A percentile compares a stretch with the other conserved stretches of the same genome.
Conservation (phyloP, 2,888 invertebrate species). For the Drosophila nr. perissopoda region DNA sequence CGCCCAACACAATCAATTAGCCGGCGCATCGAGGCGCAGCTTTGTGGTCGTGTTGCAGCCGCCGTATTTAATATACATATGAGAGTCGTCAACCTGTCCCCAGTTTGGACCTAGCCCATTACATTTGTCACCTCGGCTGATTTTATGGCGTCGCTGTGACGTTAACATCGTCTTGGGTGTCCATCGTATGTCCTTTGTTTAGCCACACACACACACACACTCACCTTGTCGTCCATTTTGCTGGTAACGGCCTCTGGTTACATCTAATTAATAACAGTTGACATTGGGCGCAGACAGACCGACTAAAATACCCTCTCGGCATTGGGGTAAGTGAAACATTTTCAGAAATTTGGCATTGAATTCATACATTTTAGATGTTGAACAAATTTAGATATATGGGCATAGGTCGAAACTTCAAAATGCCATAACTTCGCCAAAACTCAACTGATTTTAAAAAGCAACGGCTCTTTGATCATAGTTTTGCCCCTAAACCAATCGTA, state of each 20-base stretch:
- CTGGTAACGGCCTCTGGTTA: slow-evolving; percentile 41
- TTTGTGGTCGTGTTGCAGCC: slow-evolving; percentile 41
- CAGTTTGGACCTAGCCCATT: slow-evolving; percentile 43
- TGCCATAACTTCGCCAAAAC: too few species aligned
- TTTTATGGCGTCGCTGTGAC: slow-evolving; percentile 59
- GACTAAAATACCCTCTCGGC: background rate
- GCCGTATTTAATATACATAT: slow-evolving; percentile 44
- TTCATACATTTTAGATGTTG: background rate
- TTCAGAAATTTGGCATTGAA: background rate
- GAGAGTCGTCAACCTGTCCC: slow-evolving; percentile 15
- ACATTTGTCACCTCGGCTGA: slow-evolving; percentile 72
- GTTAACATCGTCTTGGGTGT: slow-evolving; percentile 62
- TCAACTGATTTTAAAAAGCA: too few species aligned
- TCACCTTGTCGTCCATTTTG: slow-evolving; percentile 21
- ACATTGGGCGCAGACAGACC: slow-evolving; percentile 1
- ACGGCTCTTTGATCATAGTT: too few species aligned
- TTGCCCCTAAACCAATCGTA: too few species aligned
- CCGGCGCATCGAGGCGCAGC: slow-evolving; percentile 55
- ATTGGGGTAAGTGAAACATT: background rate
- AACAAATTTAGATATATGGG: background rate
- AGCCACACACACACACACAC: slow-evolving; percentile 4
- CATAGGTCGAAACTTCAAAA: too few species aligned
- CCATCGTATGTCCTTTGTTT: slow-evolving; percentile 38
- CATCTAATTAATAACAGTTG: slow-evolving; percentile 50
- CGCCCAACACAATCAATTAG: slow-evolving; percentile 47